A percentile compares a stretch with the other conserved stretches of the same genome.
Evolutionary conservation across 1,140 invertebrate species (phyloP).

Genomic region (Tachypleus tridentatus): DNA sequence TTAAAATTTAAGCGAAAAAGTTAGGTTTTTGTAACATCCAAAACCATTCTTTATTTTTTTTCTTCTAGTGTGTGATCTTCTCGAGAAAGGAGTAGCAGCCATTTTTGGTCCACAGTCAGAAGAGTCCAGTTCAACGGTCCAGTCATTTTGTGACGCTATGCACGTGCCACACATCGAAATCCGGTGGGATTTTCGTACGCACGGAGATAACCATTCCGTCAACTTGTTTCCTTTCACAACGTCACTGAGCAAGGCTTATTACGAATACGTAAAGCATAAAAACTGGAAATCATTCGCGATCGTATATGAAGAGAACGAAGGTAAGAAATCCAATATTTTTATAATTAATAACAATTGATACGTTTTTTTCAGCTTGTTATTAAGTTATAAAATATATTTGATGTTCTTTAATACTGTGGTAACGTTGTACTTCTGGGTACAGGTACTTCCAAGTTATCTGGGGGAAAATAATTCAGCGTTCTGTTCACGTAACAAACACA

Average conservation of each 20-base stretch:
- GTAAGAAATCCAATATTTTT: conserved; percentile 30
- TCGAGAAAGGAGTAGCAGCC: conserved; percentile 74
- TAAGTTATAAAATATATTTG: conserved; percentile 2
- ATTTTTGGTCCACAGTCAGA: conserved; percentile 87
- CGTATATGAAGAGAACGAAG: conserved; percentile 89
- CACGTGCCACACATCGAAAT: conserved; percentile 91
- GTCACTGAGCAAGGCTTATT: conserved; percentile 74
- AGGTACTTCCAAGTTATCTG: too few species aligned
- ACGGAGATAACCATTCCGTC: conserved; percentile 77
- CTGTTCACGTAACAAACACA: too few species aligned
- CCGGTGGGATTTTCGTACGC: conserved; percentile 77
- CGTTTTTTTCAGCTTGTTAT: conserved; percentile 9
- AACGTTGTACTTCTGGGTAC: neutral
- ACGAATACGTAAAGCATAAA: conserved; percentile 75
- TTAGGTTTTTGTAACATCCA: too few species aligned
- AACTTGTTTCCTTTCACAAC: conserved; percentile 88
- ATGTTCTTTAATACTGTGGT: neutral
- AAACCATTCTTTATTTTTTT: too few species aligned
- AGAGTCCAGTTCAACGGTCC: conserved; percentile 80
- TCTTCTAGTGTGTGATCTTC: conserved; percentile 65
- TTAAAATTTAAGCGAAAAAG: too few species aligned
- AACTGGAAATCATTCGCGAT: conserved; percentile 90
- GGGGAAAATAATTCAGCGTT: too few species aligned
- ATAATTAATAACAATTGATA: neutral
- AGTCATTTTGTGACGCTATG: conserved; percentile 91